Base-by-base conservation (phyloP, 2,888 invertebrate genomes). In the Xestobium rufovillosum region DNA sequence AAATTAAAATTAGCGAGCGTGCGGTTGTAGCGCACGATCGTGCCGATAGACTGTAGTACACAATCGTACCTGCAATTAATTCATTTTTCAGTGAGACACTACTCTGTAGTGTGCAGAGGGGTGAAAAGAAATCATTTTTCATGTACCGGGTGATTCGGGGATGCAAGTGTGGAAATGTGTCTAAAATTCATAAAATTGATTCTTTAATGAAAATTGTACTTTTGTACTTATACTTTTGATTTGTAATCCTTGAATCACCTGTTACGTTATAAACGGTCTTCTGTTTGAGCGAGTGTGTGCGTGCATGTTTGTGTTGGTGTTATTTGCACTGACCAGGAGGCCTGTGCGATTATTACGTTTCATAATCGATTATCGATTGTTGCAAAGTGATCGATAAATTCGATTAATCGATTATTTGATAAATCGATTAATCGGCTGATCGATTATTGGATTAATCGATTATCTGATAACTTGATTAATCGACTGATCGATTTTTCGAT, bases 11-110 rank as follows among this genome's bases (percentile, higher is more conserved):
- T n/a, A n/a, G n/a, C n/a, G 52, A 55, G 49, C 44, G 56, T 55
- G 57, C 56, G 51, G 49, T 41, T 41, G 52, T 55, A 50, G 39
- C 48, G 55, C 55, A 52, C 53, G 52, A 55, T 56, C n/a, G n/a
- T n/a, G n/a, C n/a, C n/a, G n/a, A n/a, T n/a, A 57, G 57, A 59
- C 56, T 59, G 59, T 59, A 59, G 59, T n/a, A n/a, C n/a, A 57
- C 55, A 54, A 55, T 53, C 57, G 59, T 59, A 59, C 59, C 59
- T 59, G 59, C 56, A 57, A 57, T 53, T 47, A 48, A n/a, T n/a
- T n/a, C n/a, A n/a, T n/a, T n/a, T 52, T 57, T 59, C 55, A 55
- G 53, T 56, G 53, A 59, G 53, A 55, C 55, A 57, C 55, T 52
- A 56, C 55, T 53, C 53, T 48, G 53, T 49, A 43, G 47, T 48